Conservation (phyloP, 2,888 invertebrate species). For the Gasteruption jaculator region DNA sequence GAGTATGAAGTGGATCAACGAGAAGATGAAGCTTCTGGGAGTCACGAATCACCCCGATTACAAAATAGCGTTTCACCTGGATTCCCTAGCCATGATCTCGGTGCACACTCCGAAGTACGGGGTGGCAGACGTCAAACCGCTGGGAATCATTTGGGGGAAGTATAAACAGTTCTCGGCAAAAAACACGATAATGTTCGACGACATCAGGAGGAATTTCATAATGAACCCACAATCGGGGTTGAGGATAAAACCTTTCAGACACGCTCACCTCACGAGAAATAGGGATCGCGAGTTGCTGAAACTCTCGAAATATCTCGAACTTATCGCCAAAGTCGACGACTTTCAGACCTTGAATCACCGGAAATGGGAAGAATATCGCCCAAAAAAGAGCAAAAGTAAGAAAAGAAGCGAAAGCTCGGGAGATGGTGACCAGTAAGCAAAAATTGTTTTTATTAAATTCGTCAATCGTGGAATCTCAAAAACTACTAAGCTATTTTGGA, state of each 20-base stretch:
- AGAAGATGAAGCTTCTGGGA: conserved; percentile 91
- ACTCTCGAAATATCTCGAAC: conserved; percentile 75
- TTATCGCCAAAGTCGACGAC: conserved; percentile 78
- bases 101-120: conserved; percentile 88
- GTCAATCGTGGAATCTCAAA: too few relatives aligned
- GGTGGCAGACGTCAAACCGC: conserved; percentile 89
- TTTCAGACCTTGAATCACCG: conserved; percentile 82
- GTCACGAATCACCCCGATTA: conserved; percentile 79
- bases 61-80: conserved; percentile 89
- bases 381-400: conserved; percentile 44
- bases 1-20: conserved; percentile 97
- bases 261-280: conserved; percentile 83
- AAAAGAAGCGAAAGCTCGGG: conserved; percentile 27
- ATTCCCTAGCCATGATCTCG: conserved; percentile 91
- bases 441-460: too few relatives aligned
- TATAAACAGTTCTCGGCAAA: conserved; percentile 81
- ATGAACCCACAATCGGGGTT: conserved; percentile 96
- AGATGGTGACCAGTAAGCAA: too few relatives aligned
- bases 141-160: conserved; percentile 96
- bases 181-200: conserved; percentile 98
- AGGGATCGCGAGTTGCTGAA: conserved; percentile 80
- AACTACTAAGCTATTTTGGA: too few relatives aligned
- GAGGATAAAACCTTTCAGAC: conserved; percentile 83
- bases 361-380: conserved; percentile 83
- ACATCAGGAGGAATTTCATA: conserved; percentile 89